Percentiles rank a stretch among this genome's conserved stretches.
phyloP scores from a whole-genome alignment of 2,797 vertebrate species.

The Lemur catta region DNA sequence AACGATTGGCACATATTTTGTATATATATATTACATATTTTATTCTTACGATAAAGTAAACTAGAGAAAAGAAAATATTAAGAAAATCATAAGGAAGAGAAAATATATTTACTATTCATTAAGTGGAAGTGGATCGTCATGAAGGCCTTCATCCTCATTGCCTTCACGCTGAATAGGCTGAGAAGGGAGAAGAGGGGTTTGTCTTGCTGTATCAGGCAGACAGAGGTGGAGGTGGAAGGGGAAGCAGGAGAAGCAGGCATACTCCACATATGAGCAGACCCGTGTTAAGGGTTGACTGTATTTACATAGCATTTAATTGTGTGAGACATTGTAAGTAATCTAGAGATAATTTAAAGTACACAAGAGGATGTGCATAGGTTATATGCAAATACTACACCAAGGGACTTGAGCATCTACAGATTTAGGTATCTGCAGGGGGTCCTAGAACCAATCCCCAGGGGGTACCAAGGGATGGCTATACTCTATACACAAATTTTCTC shows the following conservation, averaged over 20 bases:
- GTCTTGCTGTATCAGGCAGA: neutral
- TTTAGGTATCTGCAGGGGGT: neutral
- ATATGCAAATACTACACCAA: neutral
- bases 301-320: neutral
- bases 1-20: neutral
- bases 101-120: neutral
- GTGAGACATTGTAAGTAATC: neutral
- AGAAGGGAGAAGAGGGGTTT: neutral
- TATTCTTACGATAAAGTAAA: neutral
- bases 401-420: neutral
- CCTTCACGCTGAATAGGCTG: neutral
- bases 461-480: neutral
- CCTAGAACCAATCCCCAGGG: neutral
- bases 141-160: neutral
- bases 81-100: neutral
- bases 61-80: neutral
- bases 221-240: neutral
- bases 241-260: neutral
- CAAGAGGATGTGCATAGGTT: neutral
- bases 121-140: neutral
- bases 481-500: neutral
- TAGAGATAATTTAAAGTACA: neutral
- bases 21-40: neutral
- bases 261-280: neutral
- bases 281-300: neutral